Conservation (phyloP, 2,113 vertebrate genomes). For the Hyaena hyaena region DNA sequence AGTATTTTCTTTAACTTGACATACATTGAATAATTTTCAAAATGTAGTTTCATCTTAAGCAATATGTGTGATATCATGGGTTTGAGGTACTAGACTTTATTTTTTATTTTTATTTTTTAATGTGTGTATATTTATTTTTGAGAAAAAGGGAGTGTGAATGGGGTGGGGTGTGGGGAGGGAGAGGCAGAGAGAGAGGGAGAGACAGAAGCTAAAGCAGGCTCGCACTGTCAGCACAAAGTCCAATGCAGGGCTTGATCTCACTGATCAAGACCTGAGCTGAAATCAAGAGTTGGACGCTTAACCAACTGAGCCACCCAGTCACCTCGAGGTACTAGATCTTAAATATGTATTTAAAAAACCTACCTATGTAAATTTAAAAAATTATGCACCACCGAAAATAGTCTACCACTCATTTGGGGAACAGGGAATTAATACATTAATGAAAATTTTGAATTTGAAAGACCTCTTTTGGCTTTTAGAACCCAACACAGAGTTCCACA, state of each 20-base stretch:
- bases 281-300: too few species aligned
- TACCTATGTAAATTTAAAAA: background rate
- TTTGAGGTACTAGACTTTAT: background rate
- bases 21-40: background rate
- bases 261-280: too few species aligned
- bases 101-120: too few species aligned
- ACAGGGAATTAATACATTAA: background rate
- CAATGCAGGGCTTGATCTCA: too few species aligned
- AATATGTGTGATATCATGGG: background rate
- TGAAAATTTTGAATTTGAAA: background rate
- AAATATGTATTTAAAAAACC: background rate
- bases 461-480: background rate
- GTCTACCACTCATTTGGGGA: background rate
- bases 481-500: background rate
- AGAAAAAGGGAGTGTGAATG: too few species aligned
- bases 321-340: background rate
- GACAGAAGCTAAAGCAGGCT: too few species aligned
- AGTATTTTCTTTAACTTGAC: slow-evolving; percentile 19
- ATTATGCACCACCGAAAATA: background rate
- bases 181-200: too few species aligned
- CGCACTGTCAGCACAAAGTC: too few species aligned
- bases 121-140: too few species aligned
- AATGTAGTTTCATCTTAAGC: background rate
- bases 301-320: too few species aligned
- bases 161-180: too few species aligned